Evolutionary conservation across 2,888 invertebrate genomes (phyloP).

Genomic region (Tubulanus polymorphus): DNA sequence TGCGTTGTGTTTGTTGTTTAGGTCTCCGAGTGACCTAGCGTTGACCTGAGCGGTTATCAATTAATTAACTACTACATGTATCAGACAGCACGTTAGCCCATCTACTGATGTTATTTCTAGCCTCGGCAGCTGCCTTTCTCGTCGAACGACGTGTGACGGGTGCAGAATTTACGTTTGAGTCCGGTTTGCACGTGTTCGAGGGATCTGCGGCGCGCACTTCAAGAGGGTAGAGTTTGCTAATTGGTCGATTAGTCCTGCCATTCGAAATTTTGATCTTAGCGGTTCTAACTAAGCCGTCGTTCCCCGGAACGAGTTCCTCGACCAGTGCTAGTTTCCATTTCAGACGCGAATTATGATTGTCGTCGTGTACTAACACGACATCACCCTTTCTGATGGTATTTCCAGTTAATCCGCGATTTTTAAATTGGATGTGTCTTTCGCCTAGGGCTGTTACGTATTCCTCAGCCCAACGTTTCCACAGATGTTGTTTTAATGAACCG

Average conservation of each 20-base stretch:
- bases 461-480: conserved; percentile 12
- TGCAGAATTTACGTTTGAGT: too few relatives aligned
- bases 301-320: conserved; percentile 3
- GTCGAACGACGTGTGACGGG: too few relatives aligned
- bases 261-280: conserved; percentile 11
- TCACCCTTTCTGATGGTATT: not conserved
- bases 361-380: not conserved
- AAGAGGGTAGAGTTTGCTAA: conserved; percentile 8
- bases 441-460: conserved; percentile 4
- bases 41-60: too few relatives aligned
- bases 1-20: too few relatives aligned
- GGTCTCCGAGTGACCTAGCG: too few relatives aligned
- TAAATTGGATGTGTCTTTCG: not conserved
- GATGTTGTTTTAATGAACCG: conserved; percentile 9
- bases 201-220: conserved; percentile 1
- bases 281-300: conserved; percentile 10
- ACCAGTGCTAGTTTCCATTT: not conserved
- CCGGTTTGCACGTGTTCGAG: too few relatives aligned
- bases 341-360: not conserved
- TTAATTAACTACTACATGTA: too few relatives aligned
- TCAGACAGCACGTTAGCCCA: too few relatives aligned
- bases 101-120: too few relatives aligned
- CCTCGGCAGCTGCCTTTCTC: too few relatives aligned
- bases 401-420: not conserved
- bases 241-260: conserved; percentile 10